Base-by-base conservation (phyloP, 2,888 invertebrate species). In the Thymelicus lineola region DNA sequence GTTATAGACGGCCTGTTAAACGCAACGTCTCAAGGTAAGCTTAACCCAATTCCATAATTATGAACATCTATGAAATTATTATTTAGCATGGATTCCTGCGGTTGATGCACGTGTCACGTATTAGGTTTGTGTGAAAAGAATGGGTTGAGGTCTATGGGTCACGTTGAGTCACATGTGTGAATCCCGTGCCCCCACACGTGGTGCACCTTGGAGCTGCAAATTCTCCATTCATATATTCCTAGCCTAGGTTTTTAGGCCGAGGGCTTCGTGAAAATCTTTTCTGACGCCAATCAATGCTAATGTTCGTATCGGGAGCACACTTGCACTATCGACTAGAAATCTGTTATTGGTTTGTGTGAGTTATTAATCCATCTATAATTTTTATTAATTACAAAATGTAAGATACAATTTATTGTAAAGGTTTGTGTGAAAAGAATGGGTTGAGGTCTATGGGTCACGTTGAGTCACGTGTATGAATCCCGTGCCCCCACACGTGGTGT, bases 181-280 rank as follows among this genome's bases (percentile, higher is more conserved):
- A 42, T 70, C 73, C 75, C 80, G 81, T 81, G 80, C 55, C 68
- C 3, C 10, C 67, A 63, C 87, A 85, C 86, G 88, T 78, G 57
- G 7, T 36, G 53, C 60, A 48, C 87, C 89, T 86, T 85, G 84
- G 73, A 74, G 68, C 74, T 75, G 73, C 73, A 73, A 61, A 75
- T 79, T 80, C 74, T 65, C 72, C 66, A 86, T 87, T 86, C 81
- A 89, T 90, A 35, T 84, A 87, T 88, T 83, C 82, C 73, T 70
- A 55, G 66, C 57, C 72, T 81, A 77, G 78, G 79, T 85, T 86
- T 88, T 82, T 78, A 86, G 84, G 79, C 73, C 83, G 73, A 77
- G 81, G 79, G 77, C 73, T 79, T 75, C 71, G 72, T 73, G 73
- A 71, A 73, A 68, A 75, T 48, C 46, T 36, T 74, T 68, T 74